These are phyloP conservation scores for Penaeus japonicus DNA, from an alignment of 1,140 invertebrate species.

Conservation along the genomic window DNA sequence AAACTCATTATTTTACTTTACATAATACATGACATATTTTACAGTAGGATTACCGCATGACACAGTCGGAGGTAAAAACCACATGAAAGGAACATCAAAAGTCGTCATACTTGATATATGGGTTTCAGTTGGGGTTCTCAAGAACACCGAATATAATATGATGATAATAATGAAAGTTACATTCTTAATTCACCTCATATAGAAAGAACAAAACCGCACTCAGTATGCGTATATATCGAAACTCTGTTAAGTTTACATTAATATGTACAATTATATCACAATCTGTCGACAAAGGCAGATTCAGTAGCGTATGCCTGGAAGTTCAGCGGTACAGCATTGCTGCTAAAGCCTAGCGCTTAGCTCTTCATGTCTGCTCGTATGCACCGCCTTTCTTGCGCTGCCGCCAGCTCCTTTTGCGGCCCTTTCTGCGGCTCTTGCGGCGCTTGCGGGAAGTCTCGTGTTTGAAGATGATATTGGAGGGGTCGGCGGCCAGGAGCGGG, in stretches of 20 bases:
- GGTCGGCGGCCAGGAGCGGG: slow-evolving; percentile 92
- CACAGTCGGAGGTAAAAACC: slow-evolving; percentile 52
- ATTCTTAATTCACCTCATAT: slow-evolving; percentile 52
- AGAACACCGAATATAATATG: slow-evolving; percentile 56
- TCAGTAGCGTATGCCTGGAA: slow-evolving; percentile 53
- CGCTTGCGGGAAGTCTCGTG: slow-evolving; percentile 57
- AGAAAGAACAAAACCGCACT: slow-evolving; percentile 55
- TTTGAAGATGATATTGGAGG: slow-evolving; percentile 79
- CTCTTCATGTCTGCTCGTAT: slow-evolving; percentile 1
- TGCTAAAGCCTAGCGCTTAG: slow-evolving; percentile 27
- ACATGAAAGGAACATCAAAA: slow-evolving; percentile 52
- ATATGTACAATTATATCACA: slow-evolving; percentile 58
- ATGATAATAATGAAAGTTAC: slow-evolving; percentile 49
- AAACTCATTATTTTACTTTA: slow-evolving; percentile 51
- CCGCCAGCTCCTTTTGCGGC: slow-evolving; percentile 54
- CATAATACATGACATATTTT: slow-evolving; percentile 50
- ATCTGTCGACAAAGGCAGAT: slow-evolving; percentile 57
- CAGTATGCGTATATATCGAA: slow-evolving; percentile 45
- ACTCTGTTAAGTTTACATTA: slow-evolving; percentile 49
- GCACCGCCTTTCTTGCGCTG: slow-evolving; percentile 48
- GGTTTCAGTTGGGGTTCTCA: slow-evolving; percentile 38
- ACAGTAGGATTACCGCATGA: slow-evolving; percentile 45
- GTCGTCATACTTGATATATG: slow-evolving; percentile 48
- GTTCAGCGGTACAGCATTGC: slow-evolving; percentile 32
- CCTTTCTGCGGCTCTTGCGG: slow-evolving; percentile 58